Percentiles rank a stretch among this genome's conserved stretches.
Conservation (phyloP, 2,888 invertebrate species). For the Cephus nigrinus region DNA sequence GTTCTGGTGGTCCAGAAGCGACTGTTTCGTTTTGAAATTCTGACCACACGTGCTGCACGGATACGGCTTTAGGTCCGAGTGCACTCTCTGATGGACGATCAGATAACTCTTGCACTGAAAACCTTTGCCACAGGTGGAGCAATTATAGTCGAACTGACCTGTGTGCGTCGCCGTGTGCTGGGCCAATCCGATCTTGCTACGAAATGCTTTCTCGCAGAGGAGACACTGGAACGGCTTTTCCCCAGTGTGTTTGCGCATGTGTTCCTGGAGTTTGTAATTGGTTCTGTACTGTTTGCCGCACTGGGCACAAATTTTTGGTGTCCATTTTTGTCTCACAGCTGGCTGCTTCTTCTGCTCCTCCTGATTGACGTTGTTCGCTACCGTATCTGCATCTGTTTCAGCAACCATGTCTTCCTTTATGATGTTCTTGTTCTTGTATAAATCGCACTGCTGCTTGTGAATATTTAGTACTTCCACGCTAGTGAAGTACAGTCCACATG, state of each 20-base stretch:
- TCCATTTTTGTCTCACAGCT: conserved; percentile 58
- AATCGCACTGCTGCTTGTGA: conserved; percentile 53
- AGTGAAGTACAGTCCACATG: conserved; percentile 66
- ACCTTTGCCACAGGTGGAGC: conserved; percentile 72
- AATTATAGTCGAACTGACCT: conserved; percentile 70
- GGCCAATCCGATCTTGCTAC: conserved; percentile 72
- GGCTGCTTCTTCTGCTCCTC: conserved; percentile 50
- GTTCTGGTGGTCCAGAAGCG: conserved; percentile 71
- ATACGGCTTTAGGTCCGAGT: conserved; percentile 71
- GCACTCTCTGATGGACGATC: conserved; percentile 72
- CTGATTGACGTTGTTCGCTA: conserved; percentile 19
- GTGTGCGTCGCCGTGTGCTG: conserved; percentile 74
- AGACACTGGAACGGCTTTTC: conserved; percentile 72
- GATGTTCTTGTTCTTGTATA: conserved; percentile 32
- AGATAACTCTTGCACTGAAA: conserved; percentile 73
- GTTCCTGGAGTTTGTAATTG: conserved; percentile 72
- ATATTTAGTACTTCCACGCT: conserved; percentile 64
- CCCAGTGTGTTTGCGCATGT: conserved; percentile 73
- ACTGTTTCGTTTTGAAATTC: conserved; percentile 73
- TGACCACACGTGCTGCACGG: conserved; percentile 71
- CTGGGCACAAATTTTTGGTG: conserved; percentile 69
- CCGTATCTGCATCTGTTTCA: conserved; percentile 20
- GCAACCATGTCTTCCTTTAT: conserved; percentile 22
- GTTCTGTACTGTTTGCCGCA: conserved; percentile 72
- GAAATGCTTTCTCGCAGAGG: conserved; percentile 71